Percentiles rank a stretch among this genome's conserved stretches.
These are phyloP conservation scores for Nasua narica DNA, from an alignment of 2,797 vertebrate species.

Conservation along the genomic window DNA sequence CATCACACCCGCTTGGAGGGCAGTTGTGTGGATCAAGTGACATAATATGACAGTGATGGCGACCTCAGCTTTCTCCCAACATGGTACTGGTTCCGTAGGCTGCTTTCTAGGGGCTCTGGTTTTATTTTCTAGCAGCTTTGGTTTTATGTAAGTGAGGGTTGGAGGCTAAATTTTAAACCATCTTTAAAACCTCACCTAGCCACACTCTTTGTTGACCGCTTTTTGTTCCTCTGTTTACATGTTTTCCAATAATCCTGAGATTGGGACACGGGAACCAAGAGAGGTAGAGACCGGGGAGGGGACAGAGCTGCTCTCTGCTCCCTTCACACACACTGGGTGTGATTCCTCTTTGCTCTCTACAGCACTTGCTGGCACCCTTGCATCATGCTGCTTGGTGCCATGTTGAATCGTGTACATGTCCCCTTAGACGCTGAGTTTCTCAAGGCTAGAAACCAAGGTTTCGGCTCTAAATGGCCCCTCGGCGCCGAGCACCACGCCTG, in stretches of 20 bases:
- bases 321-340: neutral
- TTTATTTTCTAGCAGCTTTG: neutral
- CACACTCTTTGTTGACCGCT: neutral
- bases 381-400: neutral
- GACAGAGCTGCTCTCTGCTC: neutral
- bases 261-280: neutral
- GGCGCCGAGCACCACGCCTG: neutral
- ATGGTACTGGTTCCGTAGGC: neutral
- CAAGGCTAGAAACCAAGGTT: neutral
- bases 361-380: neutral
- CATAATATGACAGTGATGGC: rapidly evolving
- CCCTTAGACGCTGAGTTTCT: neutral
- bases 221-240: neutral
- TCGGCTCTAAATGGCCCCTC: neutral
- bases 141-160: neutral
- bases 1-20: rapidly evolving
- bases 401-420: neutral
- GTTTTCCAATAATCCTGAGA: neutral
- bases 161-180: neutral
- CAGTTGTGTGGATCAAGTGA: neutral
- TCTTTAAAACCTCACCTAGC: neutral
- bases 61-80: neutral
- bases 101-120: neutral
- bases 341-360: neutral
- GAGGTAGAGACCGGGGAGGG: neutral